Evolutionary conservation across 2,888 invertebrate genomes (phyloP), one percentile per base, ranked within the genome.

Genomic region (Shargacucullia verbasci): DNA sequence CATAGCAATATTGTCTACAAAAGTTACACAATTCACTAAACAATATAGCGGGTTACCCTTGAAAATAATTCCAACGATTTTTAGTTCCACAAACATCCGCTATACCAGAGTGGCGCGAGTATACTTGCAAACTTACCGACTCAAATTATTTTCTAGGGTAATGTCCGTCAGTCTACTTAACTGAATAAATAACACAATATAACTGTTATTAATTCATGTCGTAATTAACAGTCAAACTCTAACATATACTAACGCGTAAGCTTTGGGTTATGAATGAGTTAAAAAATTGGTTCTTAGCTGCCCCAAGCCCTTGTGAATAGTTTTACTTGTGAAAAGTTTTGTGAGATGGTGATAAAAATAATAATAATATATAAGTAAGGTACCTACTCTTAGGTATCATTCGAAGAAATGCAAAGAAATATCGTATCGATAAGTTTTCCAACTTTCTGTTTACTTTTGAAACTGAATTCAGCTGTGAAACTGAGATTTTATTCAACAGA

Each of bases 231-330:
- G 73, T 72, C 82, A 80, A 79, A 79, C 64, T 72, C 82, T 81
- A 79, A 79, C 64, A 76, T 70, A 68, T 62, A 74, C 53, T 68
- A 69, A 71, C 47, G 70, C 58, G 70, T 79, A 86, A 85, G 86
- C 88, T 87, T 88, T 87, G 87, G 88, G 79, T 87, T 85, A 83
- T 68, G 70, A 79, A 79, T 70, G 72, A 71, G 76, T 85, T 85
- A 39, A 83, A 61, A n/a, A 82, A 59, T 83, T 86, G 81, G 81
- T 86, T 85, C 82, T 66, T 68, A 80, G 78, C 76, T 76, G 81
- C 77, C 70, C 66, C 66, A 83, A 86, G 84, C 83, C 72, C 59
- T 38, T 62, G 54, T 48, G 31, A 29, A 65, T 47, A 64, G 65
- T 74, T 61, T 60, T 70, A 73, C 82, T 85, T 84, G 82, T 83